Evolutionary conservation across 2,113 vertebrate species (phyloP).

Genomic region (Pipa parva): DNA sequence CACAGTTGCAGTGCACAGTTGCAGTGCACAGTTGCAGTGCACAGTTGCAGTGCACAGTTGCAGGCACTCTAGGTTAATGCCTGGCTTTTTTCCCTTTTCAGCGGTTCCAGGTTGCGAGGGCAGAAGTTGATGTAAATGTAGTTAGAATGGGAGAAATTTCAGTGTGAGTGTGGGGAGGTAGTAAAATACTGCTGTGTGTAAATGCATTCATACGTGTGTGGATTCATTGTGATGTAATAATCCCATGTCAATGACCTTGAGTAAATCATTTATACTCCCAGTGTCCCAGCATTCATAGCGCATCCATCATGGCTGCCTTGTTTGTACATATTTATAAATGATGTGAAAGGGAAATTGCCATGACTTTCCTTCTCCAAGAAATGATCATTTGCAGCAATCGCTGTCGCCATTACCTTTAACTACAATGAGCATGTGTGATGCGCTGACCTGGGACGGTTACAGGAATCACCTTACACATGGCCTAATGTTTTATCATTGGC

Average conservation of each 20-base stretch:
- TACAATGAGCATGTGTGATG: no score
- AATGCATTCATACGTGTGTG: slow-evolving; percentile 26
- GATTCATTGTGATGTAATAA: neutral
- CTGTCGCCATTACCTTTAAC: no score
- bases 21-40: no score
- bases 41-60: no score
- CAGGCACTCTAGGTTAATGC: neutral
- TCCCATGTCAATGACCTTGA: neutral
- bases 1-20: no score
- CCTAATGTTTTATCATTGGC: no score
- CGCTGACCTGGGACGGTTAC: no score
- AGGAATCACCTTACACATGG: no score
- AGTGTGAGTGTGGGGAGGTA: slow-evolving; percentile 15
- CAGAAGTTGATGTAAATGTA: slow-evolving; percentile 1
- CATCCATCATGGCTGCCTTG: neutral
- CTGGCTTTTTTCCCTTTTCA: neutral
- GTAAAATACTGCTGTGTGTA: neutral
- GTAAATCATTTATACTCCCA: neutral
- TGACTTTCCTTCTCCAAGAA: no score
- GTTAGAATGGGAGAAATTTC: slow-evolving; percentile 1
- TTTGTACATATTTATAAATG: neutral
- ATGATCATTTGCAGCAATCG: no score
- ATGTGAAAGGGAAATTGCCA: no score
- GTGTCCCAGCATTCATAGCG: no score
- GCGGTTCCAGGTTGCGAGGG: slow-evolving; percentile 1